phyloP scores from a whole-genome alignment of 2,797 vertebrate species.

The Clarias fuscus region DNA sequence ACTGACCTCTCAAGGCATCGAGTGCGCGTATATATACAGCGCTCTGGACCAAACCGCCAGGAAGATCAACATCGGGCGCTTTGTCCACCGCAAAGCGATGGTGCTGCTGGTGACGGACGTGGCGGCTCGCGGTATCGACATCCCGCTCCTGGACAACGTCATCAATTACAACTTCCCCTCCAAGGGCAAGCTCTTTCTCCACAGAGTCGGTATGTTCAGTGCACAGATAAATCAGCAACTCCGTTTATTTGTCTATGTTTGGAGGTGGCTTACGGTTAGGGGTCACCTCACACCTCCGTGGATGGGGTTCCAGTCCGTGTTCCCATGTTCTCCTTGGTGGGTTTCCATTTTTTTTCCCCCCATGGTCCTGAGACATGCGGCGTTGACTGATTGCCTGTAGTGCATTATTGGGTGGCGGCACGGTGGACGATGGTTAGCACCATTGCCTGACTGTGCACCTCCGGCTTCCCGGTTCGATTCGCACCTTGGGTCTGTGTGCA shows the following conservation, averaged over 20 bases:
- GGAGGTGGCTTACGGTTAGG: background rate
- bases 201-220: slow-evolving; percentile 87
- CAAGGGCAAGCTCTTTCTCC: slow-evolving; percentile 93
- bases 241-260: background rate
- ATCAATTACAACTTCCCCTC: slow-evolving; percentile 98
- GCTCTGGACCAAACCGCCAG: slow-evolving; percentile 95
- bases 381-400: no score
- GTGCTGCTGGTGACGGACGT: slow-evolving; percentile 93
- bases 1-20: slow-evolving; percentile 78
- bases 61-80: slow-evolving; percentile 96
- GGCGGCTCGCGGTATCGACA: slow-evolving; percentile 94
- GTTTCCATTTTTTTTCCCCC: no score
- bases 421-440: no score
- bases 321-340: no score
- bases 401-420: no score
- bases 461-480: no score
- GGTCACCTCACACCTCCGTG: no score
- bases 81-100: slow-evolving; percentile 87
- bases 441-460: no score
- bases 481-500: no score
- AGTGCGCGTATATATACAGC: slow-evolving; percentile 93
- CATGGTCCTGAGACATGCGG: no score
- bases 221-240: background rate
- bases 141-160: slow-evolving; percentile 95
- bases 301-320: no score